Base-by-base conservation (phyloP, 2,113 vertebrate genomes). In the Heterochromis multidens region DNA sequence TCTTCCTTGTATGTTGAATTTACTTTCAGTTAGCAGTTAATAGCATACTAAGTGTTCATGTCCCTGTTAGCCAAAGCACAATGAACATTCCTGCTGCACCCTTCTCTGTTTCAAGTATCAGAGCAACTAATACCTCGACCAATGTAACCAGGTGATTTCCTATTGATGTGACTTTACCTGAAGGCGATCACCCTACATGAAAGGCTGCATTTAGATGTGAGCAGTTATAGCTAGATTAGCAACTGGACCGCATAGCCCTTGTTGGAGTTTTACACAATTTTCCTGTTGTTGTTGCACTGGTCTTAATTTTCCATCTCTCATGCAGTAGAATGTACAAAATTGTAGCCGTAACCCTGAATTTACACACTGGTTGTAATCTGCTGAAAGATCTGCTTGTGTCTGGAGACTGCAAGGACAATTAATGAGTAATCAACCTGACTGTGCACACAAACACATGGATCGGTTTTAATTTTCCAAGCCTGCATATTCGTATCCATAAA, bases 391-490 rank as follows among this genome's bases (percentile, higher is more conserved):
- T 70, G 57, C 77, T 61, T 33, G 25, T 7, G 33, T 84, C 58
- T 61, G 4, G 31, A 57, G 29, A 61, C 61, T 57, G 16, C 40
- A 10, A 77, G 58, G 58, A n/a, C 59, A 84, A 83, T 84, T 91
- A 87, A 89, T 81, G 60, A 59, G 46, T 81, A 83, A 80, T 87
- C 78, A 79, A 84, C 46, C 60, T 0, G 11, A 77, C 37, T 78
- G 67, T 72, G 35, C 49, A 78, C 78, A 88, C 74, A 80, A 81
- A 77, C 49, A 90, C 54, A 43, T 25, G 17, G 40, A 57, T 80
- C 57, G 9, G 79, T 89, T 89, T 79, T 79, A 67, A 78, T 86
- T 52, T 76, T 59, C 31, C 59, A 46, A 40, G 46, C 40, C 80
- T 61, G 67, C 27, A 70, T 63, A 83, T 60, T 80, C 52, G 43